Percentiles rank a stretch among this genome's conserved stretches.
Conservation (phyloP, 2,888 invertebrate genomes). For the Protonemura montana region DNA sequence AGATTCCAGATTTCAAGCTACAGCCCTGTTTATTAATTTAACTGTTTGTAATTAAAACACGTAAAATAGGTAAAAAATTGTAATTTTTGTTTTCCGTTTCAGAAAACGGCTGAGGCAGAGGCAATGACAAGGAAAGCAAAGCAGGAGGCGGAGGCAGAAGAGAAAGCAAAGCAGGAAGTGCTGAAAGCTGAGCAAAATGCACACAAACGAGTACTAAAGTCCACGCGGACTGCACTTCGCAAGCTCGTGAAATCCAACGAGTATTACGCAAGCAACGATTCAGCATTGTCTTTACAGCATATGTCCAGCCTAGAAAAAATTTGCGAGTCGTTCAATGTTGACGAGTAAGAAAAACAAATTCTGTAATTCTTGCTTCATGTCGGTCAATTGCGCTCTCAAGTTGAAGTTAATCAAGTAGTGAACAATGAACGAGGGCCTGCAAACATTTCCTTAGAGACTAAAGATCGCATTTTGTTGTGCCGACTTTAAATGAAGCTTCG, state of each 20-base stretch:
- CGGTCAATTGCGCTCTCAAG: no score
- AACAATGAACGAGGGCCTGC: no score
- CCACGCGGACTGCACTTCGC: constrained; percentile 82
- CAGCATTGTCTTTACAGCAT: constrained; percentile 77
- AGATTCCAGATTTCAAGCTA: no score
- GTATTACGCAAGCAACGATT: constrained; percentile 75
- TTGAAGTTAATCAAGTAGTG: no score
- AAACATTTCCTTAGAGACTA: no score
- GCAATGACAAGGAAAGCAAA: constrained; percentile 67
- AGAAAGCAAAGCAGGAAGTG: constrained; percentile 81
- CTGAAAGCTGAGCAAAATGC: constrained; percentile 86
- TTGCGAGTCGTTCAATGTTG: constrained; percentile 78
- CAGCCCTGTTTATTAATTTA: no score
- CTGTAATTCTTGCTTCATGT: no score
- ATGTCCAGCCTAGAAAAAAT: constrained; percentile 94
- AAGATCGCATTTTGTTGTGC: no score
- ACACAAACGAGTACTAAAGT: constrained; percentile 84
- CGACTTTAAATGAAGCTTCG: no score
- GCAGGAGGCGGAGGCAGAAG: constrained; percentile 81
- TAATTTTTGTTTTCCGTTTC: not conserved
- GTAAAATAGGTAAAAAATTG: no score
- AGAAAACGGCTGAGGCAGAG: constrained; percentile 70
- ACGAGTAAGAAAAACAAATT: constrained; percentile 58
- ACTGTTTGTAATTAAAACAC: no score
- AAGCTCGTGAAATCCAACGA: constrained; percentile 82